Base-by-base conservation (phyloP, 2,888 invertebrate species). In the Monochamus alternatus region DNA sequence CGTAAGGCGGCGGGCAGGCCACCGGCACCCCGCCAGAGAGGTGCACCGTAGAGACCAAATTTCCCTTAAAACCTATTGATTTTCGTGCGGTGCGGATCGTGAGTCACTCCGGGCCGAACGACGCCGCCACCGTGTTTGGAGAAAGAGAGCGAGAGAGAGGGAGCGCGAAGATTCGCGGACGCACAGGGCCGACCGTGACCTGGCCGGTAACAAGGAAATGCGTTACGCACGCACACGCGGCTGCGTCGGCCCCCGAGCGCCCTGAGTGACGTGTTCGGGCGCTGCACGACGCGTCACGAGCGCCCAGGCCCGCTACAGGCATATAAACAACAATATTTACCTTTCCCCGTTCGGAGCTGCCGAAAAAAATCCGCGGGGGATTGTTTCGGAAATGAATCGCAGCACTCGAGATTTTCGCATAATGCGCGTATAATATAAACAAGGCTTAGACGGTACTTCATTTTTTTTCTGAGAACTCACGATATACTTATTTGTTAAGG, bases 191-290 rank as follows among this genome's bases (percentile, higher is more conserved):
- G 86, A 85, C 86, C 86, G 85, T 86, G 86, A 86, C 86, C 86
- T 82, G 80, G 80, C 82, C 81, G 82, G 79, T 80, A 85, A 87
- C 86, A 85, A 87, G 88, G 88, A 88, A 88, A 88, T 87, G 87
- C 87, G 86, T 87, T 87, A 86, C 84, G 55, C 55, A n/a, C 78
- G 80, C 76, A 32, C 66, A 60, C 73, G 77, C 78, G 79, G 64
- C 75, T 79, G 83, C 84, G 84, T 79, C 73, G 44, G 62, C 38
- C 71, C 76, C 47, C 67, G 59, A 63, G 47, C 31, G 66, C 32
- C 60, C 77, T 73, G 75, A 47, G 73, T 81, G 81, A 81, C 81
- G 81, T 80, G 75, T 75, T 65, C 78, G 73, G 80, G 78, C 78
- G 80, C 79, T 78, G 78, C 79, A 74, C 73, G 71, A 74, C 75